Evolutionary conservation across 2,888 invertebrate species (phyloP).

Genomic region (Cheiracanthium punctorium): DNA sequence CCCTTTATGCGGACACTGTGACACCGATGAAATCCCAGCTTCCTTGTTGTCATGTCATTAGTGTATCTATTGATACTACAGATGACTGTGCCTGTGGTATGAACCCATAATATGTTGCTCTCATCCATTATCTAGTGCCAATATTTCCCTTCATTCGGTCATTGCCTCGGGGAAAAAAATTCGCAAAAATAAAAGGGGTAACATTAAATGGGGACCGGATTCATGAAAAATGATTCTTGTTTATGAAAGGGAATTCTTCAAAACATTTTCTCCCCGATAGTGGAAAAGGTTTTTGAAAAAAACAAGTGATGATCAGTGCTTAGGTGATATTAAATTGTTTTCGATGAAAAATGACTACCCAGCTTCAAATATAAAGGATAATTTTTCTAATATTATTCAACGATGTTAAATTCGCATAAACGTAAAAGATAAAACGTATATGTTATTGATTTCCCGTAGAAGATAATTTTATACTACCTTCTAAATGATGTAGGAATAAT

Average conservation of each 20-base stretch:
- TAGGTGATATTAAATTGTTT: too few relatives aligned
- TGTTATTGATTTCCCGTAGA: too few relatives aligned
- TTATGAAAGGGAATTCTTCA: background rate
- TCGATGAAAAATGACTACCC: too few relatives aligned
- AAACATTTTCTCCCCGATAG: background rate
- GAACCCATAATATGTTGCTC: constrained; percentile 1
- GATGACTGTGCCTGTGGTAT: background rate
- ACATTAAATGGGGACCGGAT: background rate
- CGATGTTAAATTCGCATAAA: too few relatives aligned
- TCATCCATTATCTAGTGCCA: background rate
- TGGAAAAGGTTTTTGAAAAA: background rate
- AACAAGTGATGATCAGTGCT: too few relatives aligned
- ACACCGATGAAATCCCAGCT: background rate
- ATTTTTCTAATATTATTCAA: too few relatives aligned
- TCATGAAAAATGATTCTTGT: background rate
- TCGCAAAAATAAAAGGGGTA: background rate
- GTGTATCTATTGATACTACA: background rate
- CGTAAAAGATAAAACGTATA: too few relatives aligned
- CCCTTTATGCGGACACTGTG: background rate
- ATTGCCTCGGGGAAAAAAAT: background rate
- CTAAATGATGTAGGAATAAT: too few relatives aligned
- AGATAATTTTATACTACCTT: too few relatives aligned
- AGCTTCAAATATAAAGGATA: too few relatives aligned
- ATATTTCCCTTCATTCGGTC: background rate
- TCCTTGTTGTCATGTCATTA: background rate